Percentiles rank a stretch among this genome's conserved stretches.
These are phyloP conservation scores for Rhombomys opimus DNA, from an alignment of 2,113 vertebrate genomes.

Conservation along the genomic window DNA sequence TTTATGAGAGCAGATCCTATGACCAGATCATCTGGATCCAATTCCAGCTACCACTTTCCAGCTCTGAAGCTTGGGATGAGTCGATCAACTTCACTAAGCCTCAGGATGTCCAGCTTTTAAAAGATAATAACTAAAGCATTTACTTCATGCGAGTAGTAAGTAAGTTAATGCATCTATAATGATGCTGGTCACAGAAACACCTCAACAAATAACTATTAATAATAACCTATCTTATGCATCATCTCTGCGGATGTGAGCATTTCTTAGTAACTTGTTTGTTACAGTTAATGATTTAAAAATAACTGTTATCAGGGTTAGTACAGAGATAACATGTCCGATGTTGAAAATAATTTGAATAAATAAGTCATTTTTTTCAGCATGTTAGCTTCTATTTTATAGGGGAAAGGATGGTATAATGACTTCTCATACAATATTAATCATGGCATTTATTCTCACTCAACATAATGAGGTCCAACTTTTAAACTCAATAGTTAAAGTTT, in stretches of 20 bases:
- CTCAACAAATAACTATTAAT: neutral
- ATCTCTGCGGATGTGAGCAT: neutral
- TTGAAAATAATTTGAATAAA: slow-evolving; percentile 32
- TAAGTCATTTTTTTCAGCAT: neutral
- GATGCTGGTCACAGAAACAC: neutral
- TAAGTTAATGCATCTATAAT: neutral
- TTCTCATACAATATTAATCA: slow-evolving; percentile 8
- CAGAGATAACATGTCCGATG: neutral
- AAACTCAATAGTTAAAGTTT: slow-evolving; percentile 16
- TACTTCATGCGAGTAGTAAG: neutral
- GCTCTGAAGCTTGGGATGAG: neutral
- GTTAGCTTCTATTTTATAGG: slow-evolving; percentile 2
- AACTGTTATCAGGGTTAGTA: neutral
- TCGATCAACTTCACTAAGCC: neutral
- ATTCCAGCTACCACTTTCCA: neutral
- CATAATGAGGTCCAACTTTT: neutral
- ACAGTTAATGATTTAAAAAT: neutral
- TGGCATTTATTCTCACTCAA: slow-evolving; percentile 14
- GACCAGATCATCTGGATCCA: neutral
- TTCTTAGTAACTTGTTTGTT: neutral
- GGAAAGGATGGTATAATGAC: neutral
- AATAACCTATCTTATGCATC: neutral
- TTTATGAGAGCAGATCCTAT: neutral
- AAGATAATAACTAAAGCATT: neutral
- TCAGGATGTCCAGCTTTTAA: neutral